A percentile compares a stretch with the other conserved stretches of the same genome.
phyloP scores from a whole-genome alignment of 2,113 vertebrate genomes.

The Pelmatolapia mariae region DNA sequence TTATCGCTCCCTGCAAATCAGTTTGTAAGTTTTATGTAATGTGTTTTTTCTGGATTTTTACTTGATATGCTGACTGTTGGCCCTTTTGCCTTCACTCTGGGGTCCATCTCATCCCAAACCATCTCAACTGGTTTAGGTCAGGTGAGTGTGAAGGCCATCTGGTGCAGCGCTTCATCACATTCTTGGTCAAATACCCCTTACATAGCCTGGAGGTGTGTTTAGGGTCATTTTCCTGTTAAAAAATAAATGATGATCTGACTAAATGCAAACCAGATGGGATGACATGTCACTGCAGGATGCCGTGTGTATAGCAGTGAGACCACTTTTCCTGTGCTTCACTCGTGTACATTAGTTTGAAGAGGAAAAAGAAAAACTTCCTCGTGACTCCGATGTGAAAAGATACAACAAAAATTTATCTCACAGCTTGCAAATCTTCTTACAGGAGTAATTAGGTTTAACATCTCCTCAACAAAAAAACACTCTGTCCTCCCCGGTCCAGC shows the following conservation, averaged over 20 bases:
- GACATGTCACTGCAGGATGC: neutral
- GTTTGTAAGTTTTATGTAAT: neutral
- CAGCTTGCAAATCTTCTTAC: neutral
- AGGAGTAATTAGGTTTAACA: neutral
- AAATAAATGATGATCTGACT: neutral
- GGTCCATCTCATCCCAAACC: neutral
- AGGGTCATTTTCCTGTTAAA: neutral
- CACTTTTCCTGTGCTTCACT: fast-evolving
- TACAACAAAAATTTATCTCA: neutral
- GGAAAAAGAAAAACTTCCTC: neutral
- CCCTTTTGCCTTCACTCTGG: neutral
- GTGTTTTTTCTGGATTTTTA: fast-evolving
- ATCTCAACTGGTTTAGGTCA: neutral
- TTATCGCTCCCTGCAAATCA: neutral
- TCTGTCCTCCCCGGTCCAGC: neutral
- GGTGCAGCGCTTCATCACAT: neutral
- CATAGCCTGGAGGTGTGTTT: neutral
- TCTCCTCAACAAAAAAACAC: neutral
- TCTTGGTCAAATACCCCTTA: neutral
- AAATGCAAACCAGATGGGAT: neutral
- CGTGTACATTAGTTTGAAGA: neutral
- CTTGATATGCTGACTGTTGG: neutral
- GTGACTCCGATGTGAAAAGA: neutral
- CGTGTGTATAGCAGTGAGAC: neutral
- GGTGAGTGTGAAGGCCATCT: neutral